These are phyloP conservation scores for Lordiphosa andalusiaca DNA, from an alignment of 2,888 invertebrate species.

Conservation along the genomic window DNA sequence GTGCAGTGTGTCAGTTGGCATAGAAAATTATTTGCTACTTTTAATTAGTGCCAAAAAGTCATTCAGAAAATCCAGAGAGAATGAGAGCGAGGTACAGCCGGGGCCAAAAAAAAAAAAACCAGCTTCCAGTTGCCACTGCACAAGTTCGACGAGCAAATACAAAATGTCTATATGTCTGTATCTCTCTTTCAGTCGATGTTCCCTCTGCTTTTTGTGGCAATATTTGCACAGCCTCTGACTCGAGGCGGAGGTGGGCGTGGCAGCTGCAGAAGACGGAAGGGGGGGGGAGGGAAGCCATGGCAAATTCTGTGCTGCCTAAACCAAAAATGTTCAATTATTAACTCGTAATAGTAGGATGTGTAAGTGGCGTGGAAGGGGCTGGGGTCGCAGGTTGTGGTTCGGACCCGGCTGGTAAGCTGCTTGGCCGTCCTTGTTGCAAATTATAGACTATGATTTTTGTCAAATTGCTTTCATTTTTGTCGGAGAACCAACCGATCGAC, in stretches of 20 bases:
- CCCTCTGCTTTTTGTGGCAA: slow-evolving; percentile 31
- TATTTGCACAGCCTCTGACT: slow-evolving; percentile 40
- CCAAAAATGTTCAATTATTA: slow-evolving; percentile 59
- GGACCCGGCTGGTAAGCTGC: slow-evolving; percentile 18
- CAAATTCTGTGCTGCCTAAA: slow-evolving; percentile 32
- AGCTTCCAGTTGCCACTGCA: slow-evolving; percentile 18
- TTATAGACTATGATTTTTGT: slow-evolving; percentile 39
- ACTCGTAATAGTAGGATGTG: slow-evolving; percentile 29
- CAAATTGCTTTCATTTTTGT: slow-evolving; percentile 41
- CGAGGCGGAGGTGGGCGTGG: slow-evolving; percentile 17
- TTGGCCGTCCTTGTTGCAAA: slow-evolving; percentile 30
- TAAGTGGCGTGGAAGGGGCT: background rate
- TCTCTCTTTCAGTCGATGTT: slow-evolving; percentile 5
- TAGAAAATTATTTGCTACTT: slow-evolving; percentile 71
- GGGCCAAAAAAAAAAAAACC: background rate
- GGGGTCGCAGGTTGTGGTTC: background rate
- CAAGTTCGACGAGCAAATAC: slow-evolving; percentile 43
- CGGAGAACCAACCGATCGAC: slow-evolving; percentile 12
- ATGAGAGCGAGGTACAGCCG: background rate
- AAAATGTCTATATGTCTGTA: slow-evolving; percentile 30
- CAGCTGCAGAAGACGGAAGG: slow-evolving; percentile 10
- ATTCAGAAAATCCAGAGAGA: slow-evolving; percentile 47
- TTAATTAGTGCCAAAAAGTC: slow-evolving; percentile 77
- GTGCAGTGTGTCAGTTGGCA: slow-evolving; percentile 42
- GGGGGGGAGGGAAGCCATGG: slow-evolving; percentile 24